Percentiles rank a stretch among this genome's conserved stretches.
phyloP scores from a whole-genome alignment of 1,140 invertebrate genomes.

The Tetramorium alpestre region DNA sequence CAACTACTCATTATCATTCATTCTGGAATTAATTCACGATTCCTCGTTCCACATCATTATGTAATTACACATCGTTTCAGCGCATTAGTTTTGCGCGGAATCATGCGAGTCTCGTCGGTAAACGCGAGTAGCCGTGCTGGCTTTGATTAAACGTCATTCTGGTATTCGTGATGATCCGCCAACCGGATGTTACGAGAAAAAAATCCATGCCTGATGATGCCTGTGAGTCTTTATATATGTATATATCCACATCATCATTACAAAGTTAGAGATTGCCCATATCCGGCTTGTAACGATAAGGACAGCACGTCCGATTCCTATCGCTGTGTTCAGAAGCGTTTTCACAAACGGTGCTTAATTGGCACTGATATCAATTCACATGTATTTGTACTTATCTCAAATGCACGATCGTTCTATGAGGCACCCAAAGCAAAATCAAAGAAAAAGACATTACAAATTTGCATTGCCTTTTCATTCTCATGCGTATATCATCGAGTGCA shows the following conservation, averaged over 20 bases:
- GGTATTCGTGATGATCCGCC: slow-evolving; percentile 62
- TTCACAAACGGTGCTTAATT: slow-evolving; percentile 60
- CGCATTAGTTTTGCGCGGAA: background rate
- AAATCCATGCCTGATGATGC: slow-evolving; percentile 4
- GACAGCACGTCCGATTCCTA: slow-evolving; percentile 44
- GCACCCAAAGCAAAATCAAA: background rate
- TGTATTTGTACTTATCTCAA: background rate
- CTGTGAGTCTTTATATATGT: background rate
- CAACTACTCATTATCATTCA: background rate
- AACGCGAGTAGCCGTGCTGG: slow-evolving; percentile 52
- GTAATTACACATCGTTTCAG: slow-evolving; percentile 37
- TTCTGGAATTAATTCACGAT: background rate
- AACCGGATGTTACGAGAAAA: slow-evolving; percentile 51
- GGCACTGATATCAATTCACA: slow-evolving; percentile 51
- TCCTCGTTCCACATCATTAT: slow-evolving; percentile 38
- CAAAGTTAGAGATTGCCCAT: slow-evolving; percentile 54
- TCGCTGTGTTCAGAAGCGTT: slow-evolving; percentile 18
- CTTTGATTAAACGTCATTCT: slow-evolving; percentile 69
- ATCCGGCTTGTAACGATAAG: slow-evolving; percentile 43
- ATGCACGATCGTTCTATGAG: no score
- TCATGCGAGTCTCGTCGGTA: background rate
- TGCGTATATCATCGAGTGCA: background rate
- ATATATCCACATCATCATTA: slow-evolving; percentile 4
- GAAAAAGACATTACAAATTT: background rate
- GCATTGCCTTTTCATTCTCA: background rate